Conservation (phyloP, 2,888 invertebrate species). For the Frankliniella fusca region DNA sequence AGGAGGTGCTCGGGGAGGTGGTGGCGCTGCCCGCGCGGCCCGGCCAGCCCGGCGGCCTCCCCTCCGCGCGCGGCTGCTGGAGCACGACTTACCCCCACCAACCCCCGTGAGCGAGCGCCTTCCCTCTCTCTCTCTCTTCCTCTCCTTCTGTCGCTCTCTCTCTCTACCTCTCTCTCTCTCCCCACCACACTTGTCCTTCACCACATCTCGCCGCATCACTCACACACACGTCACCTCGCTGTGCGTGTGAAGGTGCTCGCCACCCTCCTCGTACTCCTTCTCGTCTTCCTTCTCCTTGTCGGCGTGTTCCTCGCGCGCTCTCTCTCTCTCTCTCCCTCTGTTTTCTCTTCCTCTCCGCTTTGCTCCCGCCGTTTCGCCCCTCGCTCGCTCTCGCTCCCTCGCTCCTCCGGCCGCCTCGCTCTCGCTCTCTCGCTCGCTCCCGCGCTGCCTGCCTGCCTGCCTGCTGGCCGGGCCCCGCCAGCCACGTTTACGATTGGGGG, state of each 20-base stretch:
- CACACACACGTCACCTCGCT: slow-evolving; percentile 1
- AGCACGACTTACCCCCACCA: not conserved
- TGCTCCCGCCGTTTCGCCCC: not conserved
- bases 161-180: not conserved
- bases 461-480: not conserved
- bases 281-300: not conserved
- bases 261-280: not conserved
- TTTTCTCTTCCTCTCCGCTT: not conserved
- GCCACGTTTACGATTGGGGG: slow-evolving; percentile 21
- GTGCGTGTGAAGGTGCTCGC: slow-evolving; percentile 21
- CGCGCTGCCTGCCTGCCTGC: not conserved
- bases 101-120: not conserved
- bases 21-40: not conserved
- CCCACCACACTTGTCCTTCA: slow-evolving; percentile 19
- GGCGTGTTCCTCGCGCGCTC: not conserved
- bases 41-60: not conserved
- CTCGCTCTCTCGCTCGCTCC: not conserved
- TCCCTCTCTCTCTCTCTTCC: not conserved
- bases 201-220: slow-evolving; percentile 10
- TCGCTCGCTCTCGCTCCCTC: not conserved
- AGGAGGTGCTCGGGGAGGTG: too few species aligned
- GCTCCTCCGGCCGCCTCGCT: not conserved
- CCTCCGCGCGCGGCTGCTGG: not conserved
- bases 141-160: not conserved
- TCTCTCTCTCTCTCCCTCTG: not conserved